Evolutionary conservation across 23 tunicate species (phyloP).

Genomic region (Trididemnum nubilum): DNA sequence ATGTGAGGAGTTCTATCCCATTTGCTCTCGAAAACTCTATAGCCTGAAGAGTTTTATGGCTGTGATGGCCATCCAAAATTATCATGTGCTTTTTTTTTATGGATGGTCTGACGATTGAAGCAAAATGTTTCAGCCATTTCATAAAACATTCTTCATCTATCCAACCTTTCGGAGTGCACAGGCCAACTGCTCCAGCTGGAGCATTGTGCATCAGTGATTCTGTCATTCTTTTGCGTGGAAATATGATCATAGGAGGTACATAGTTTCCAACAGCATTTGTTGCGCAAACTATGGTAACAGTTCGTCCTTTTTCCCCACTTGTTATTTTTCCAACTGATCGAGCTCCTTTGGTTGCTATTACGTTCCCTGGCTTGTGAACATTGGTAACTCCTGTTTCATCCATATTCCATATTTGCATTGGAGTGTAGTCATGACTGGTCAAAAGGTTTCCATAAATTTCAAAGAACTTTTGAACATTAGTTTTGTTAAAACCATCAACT

Average conservation of each 20-base stretch:
- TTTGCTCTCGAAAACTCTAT: background rate
- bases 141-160: background rate
- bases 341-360: too few species aligned
- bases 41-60: background rate
- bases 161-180: background rate
- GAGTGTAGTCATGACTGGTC: too few species aligned
- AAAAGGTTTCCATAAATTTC: too few species aligned
- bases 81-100: background rate
- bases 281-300: background rate
- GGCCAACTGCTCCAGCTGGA: conserved; percentile 7
- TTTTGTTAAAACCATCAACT: too few species aligned
- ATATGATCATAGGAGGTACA: conserved; percentile 6
- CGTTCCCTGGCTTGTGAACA: too few species aligned
- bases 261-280: background rate
- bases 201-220: background rate
- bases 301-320: conserved; percentile 14
- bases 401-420: too few species aligned
- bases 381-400: too few species aligned
- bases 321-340: conserved; percentile 17
- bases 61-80: background rate
- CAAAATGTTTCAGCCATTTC: background rate
- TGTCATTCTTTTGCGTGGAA: background rate
- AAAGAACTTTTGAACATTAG: too few species aligned
- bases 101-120: background rate
- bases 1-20: background rate